Percentiles rank a stretch among this genome's conserved stretches.
phyloP scores from a whole-genome alignment of 2,113 vertebrate genomes.

The Oplegnathus fasciatus region DNA sequence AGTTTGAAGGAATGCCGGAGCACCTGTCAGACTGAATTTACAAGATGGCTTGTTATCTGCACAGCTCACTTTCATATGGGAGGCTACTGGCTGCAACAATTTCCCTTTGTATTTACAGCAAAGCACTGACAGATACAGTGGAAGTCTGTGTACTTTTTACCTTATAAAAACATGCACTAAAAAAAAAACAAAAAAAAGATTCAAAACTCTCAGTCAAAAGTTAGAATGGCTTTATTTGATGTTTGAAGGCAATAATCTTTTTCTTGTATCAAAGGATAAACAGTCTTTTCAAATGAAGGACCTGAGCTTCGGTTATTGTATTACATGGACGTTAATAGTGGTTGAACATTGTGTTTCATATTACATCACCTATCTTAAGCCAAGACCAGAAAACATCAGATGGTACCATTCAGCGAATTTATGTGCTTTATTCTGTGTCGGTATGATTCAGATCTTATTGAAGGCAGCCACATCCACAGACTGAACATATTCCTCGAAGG shows the following conservation, averaged over 20 bases:
- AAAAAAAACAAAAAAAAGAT: background rate
- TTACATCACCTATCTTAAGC: background rate
- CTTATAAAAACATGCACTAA: background rate
- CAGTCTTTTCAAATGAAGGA: slow-evolving; percentile 20
- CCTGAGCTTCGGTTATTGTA: slow-evolving; percentile 42
- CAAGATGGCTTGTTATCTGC: slow-evolving; percentile 6
- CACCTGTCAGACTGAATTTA: slow-evolving; percentile 57
- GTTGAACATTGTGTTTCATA: slow-evolving; percentile 1
- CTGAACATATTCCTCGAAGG: slow-evolving; percentile 94
- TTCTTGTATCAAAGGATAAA: slow-evolving; percentile 40
- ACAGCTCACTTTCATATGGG: slow-evolving; percentile 6
- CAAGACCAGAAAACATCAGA: slow-evolving; percentile 16
- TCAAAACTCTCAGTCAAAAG: slow-evolving; percentile 18
- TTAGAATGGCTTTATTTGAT: slow-evolving; percentile 65
- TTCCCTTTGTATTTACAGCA: slow-evolving; percentile 8
- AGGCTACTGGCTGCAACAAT: slow-evolving; percentile 4
- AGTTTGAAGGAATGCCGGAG: slow-evolving; percentile 46
- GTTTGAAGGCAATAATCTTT: slow-evolving; percentile 7
- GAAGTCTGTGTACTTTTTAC: background rate
- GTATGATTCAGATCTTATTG: slow-evolving; percentile 91
- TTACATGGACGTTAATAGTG: slow-evolving; percentile 7
- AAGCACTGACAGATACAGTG: background rate
- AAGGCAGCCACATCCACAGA: slow-evolving; percentile 98
- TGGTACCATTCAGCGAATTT: background rate
- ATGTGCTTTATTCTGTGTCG: no score